phyloP scores from a whole-genome alignment of 2,888 invertebrate genomes.

The Nymphalis urticae region DNA sequence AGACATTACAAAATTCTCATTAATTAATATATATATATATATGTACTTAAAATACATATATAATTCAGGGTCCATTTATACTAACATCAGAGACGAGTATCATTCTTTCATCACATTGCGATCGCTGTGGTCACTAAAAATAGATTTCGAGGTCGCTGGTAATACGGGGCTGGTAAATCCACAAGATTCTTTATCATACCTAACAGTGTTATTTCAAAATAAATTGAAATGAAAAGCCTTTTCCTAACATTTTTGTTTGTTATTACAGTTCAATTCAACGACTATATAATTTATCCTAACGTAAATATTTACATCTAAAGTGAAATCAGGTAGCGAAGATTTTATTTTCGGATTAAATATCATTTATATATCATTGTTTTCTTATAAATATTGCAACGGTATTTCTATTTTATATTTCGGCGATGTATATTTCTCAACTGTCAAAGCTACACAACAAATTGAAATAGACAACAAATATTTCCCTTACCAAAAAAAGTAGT shows the following conservation, averaged over 20 bases:
- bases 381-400: too few species aligned
- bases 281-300: background rate
- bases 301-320: too few species aligned
- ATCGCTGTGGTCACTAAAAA: conserved; percentile 26
- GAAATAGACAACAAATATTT: too few species aligned
- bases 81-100: conserved; percentile 23
- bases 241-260: background rate
- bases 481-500: too few species aligned
- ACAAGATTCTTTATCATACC: conserved; percentile 20
- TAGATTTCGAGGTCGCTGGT: conserved; percentile 21
- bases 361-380: too few species aligned
- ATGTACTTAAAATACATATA: conserved; percentile 1
- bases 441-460: too few species aligned
- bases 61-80: conserved; percentile 25
- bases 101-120: conserved; percentile 30
- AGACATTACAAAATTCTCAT: too few species aligned
- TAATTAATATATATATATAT: too few species aligned
- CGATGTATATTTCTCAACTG: too few species aligned
- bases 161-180: conserved; percentile 19
- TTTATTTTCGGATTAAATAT: too few species aligned
- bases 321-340: too few species aligned
- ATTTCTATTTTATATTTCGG: too few species aligned
- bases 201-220: conserved; percentile 15
- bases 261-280: background rate
- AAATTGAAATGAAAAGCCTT: background rate